Conservation (phyloP, 2,113 vertebrate genomes). For the chimpanzee (Pan troglodytes) region DNA sequence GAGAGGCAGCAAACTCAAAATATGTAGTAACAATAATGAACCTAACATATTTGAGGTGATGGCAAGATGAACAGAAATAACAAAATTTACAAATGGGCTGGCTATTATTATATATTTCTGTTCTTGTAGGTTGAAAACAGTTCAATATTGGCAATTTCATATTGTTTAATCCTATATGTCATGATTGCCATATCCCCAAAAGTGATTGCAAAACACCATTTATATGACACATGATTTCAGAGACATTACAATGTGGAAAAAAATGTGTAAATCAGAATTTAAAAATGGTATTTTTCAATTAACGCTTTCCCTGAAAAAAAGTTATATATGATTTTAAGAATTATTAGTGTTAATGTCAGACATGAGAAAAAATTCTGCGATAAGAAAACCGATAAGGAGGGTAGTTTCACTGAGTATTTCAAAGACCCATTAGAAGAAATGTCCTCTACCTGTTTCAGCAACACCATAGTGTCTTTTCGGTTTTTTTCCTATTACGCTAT, state of each 20-base stretch:
- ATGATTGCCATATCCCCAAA: not conserved
- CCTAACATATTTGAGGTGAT: not conserved
- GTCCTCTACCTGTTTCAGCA: not conserved
- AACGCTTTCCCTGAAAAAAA: not conserved
- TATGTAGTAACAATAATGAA: not conserved
- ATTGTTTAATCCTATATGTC: not conserved
- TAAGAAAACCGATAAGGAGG: not conserved
- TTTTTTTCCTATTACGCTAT: not conserved
- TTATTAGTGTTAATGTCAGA: not conserved
- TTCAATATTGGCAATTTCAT: not conserved
- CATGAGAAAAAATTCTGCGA: not conserved
- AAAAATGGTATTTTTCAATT: not conserved
- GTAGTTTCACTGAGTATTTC: not conserved
- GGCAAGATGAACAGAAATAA: not conserved
- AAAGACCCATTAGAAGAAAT: not conserved
- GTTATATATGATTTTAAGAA: not conserved
- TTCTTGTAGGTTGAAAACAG: not conserved
- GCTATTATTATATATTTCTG: not conserved
- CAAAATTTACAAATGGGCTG: not conserved
- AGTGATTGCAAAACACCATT: not conserved
- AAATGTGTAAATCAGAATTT: not conserved
- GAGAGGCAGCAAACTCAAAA: not conserved
- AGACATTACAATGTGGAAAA: not conserved
- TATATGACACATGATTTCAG: conserved; percentile 16
- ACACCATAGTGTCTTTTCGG: not conserved